Conservation (phyloP, 1,140 invertebrate species). For the Drepana arcuata region DNA sequence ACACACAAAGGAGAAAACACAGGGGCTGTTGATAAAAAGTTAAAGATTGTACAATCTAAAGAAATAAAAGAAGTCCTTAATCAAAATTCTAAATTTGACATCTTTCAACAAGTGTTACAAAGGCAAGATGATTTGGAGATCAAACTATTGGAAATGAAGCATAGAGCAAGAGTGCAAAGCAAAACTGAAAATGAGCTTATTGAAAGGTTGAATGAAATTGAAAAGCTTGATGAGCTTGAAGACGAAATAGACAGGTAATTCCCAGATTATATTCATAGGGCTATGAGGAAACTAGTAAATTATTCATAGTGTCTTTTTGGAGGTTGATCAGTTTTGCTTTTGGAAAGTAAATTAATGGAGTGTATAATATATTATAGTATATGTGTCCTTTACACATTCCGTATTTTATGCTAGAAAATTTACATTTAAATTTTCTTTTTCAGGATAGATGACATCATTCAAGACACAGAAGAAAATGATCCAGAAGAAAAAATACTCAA, state of each 20-base stretch:
- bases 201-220: conserved; percentile 70
- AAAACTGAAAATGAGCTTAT: conserved; percentile 66
- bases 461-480: conserved; percentile 24
- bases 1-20: conserved; percentile 3
- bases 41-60: too few species aligned
- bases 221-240: conserved; percentile 73
- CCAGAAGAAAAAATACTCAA: conserved; percentile 6
- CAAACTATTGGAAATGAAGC: conserved; percentile 59
- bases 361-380: conserved; percentile 1
- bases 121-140: conserved; percentile 70
- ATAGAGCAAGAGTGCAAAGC: conserved; percentile 42
- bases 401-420: too few species aligned
- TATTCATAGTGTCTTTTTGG: too few species aligned
- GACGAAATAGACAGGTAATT: conserved; percentile 68
- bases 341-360: neutral
- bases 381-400: too few species aligned
- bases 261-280: too few species aligned
- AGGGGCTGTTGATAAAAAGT: too few species aligned
- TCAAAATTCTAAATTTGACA: conserved; percentile 27
- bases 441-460: conserved; percentile 46
- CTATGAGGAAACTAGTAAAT: too few species aligned
- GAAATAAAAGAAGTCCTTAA: too few species aligned
- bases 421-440: too few species aligned
- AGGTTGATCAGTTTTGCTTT: too few species aligned
- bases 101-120: conserved; percentile 62